Conservation (phyloP, 2,888 invertebrate genomes). For the Oscheius myriophilus region DNA sequence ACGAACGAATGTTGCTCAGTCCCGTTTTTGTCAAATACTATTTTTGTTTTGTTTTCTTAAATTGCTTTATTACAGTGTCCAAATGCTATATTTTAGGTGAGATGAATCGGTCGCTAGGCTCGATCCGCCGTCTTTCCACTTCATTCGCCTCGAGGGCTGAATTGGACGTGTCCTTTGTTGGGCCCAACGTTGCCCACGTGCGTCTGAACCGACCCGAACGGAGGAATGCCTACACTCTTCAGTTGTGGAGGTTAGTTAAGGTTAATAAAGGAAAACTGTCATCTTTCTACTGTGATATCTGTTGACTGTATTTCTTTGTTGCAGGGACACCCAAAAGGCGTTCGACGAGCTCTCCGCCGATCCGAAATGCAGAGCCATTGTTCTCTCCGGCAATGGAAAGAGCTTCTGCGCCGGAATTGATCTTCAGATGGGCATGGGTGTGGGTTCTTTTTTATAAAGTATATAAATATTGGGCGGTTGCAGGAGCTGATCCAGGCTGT, state of each 20-base stretch:
- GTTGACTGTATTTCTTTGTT: no score
- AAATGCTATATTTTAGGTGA: not conserved
- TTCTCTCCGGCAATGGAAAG: constrained; percentile 87
- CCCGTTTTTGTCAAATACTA: no score
- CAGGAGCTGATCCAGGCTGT: constrained; percentile 42
- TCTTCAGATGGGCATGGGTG: constrained; percentile 72
- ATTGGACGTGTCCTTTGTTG: constrained; percentile 21
- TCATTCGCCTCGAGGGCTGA: not conserved
- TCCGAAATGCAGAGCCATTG: constrained; percentile 85
- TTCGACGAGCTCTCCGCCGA: constrained; percentile 82
- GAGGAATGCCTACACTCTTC: constrained; percentile 62
- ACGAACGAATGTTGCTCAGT: no score
- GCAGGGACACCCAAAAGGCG: constrained; percentile 82
- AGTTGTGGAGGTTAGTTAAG: constrained; percentile 54
- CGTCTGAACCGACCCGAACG: constrained; percentile 63
- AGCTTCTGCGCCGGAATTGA: constrained; percentile 88
- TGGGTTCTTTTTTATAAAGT: not conserved
- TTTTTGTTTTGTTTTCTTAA: no score
- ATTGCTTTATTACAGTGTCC: no score
- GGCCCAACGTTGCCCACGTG: constrained; percentile 54
- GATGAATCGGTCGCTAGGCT: not conserved
- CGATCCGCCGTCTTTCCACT: constrained; percentile 13
- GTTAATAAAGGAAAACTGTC: not conserved
- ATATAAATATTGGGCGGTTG: not conserved
- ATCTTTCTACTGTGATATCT: no score